phyloP scores from a whole-genome alignment of 2,113 vertebrate species.

The Rana temporaria region DNA sequence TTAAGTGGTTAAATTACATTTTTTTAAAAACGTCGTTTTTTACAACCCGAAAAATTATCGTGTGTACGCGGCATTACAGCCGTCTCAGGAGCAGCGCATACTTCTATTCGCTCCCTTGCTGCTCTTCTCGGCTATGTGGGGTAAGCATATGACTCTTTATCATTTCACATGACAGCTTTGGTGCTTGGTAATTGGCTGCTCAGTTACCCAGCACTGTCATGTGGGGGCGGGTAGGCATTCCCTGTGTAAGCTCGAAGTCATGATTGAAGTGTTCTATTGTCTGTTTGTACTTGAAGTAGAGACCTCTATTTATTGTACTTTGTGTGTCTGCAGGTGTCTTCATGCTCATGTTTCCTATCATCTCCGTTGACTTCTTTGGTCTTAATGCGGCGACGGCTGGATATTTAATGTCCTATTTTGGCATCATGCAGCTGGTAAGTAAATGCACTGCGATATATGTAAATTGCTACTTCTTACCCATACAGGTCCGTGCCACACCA shows the following conservation, averaged over 20 bases:
- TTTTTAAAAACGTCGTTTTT: too few species aligned
- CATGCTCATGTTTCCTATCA: constrained; percentile 90
- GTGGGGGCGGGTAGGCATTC: not conserved
- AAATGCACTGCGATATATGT: constrained; percentile 1
- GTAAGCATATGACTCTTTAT: not conserved
- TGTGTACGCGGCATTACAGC: too few species aligned
- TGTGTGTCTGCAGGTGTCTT: constrained; percentile 80
- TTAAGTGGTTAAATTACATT: too few species aligned
- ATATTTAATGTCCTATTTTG: constrained; percentile 89
- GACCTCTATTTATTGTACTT: not conserved
- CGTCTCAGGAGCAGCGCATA: too few species aligned
- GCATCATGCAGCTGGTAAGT: constrained; percentile 87
- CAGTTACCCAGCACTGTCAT: not conserved
- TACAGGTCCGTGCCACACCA: not conserved
- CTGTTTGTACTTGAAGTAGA: too few species aligned
- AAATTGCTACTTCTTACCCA: not conserved
- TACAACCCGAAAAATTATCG: too few species aligned
- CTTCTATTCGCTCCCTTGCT: too few species aligned
- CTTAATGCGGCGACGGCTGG: constrained; percentile 83
- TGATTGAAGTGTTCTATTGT: too few species aligned
- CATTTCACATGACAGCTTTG: not conserved
- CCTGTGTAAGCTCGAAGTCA: too few species aligned
- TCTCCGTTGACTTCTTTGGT: constrained; percentile 88
- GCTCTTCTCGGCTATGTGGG: too few species aligned
- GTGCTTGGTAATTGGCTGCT: not conserved